Evolutionary conservation across 2,888 invertebrate species (phyloP).

Genomic region (Ephialtes manifestator): DNA sequence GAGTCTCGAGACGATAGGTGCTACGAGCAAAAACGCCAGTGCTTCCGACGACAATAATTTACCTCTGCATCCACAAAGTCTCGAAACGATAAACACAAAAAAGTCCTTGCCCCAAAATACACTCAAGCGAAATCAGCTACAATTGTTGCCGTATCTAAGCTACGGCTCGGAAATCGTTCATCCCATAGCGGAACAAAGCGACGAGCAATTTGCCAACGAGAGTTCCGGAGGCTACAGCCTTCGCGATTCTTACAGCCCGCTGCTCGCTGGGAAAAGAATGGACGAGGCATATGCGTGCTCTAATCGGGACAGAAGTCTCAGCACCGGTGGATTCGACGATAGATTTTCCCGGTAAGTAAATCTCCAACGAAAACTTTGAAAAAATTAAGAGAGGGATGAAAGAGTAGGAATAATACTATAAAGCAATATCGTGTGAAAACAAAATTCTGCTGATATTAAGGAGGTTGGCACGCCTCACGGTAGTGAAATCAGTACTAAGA

Average conservation of each 20-base stretch:
- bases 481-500: no score
- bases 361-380: background rate
- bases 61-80: slow-evolving; percentile 93
- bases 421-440: background rate
- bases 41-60: slow-evolving; percentile 87
- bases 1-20: slow-evolving; percentile 84
- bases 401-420: background rate
- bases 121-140: slow-evolving; percentile 83
- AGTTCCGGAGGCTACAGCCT: slow-evolving; percentile 80
- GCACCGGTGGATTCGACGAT: slow-evolving; percentile 81
- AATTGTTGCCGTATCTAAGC: slow-evolving; percentile 86
- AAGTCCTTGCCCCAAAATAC: slow-evolving; percentile 84
- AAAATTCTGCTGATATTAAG: no score
- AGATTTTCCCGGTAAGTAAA: slow-evolving; percentile 81
- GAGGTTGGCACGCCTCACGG: no score
- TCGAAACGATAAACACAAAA: slow-evolving; percentile 89
- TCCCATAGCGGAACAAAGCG: slow-evolving; percentile 94
- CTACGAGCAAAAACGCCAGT: slow-evolving; percentile 82
- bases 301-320: slow-evolving; percentile 81
- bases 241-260: slow-evolving; percentile 80
- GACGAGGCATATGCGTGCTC: slow-evolving; percentile 76
- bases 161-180: slow-evolving; percentile 93
- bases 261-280: slow-evolving; percentile 78
- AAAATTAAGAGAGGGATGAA: background rate
- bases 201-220: slow-evolving; percentile 88